Evolutionary conservation across 2,113 vertebrate genomes (phyloP).

Genomic region (Corythaeola cristata): DNA sequence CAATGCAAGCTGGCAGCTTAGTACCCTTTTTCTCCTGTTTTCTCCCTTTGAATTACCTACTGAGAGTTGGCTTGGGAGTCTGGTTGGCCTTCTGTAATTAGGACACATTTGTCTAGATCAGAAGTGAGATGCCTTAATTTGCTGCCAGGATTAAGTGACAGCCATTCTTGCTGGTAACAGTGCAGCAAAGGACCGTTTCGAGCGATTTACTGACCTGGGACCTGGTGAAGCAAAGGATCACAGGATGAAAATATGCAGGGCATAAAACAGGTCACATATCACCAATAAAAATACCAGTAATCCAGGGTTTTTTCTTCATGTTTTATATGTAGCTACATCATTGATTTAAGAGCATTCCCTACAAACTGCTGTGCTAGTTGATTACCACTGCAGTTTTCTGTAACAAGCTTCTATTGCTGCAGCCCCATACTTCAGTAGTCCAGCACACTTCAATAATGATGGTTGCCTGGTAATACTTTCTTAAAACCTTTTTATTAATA

Average conservation of each 20-base stretch:
- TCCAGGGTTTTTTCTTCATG: neutral
- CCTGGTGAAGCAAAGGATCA: neutral
- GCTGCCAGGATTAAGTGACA: neutral
- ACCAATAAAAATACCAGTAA: neutral
- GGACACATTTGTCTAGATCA: neutral
- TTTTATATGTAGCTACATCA: neutral
- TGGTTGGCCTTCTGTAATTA: neutral
- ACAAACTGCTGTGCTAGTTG: neutral
- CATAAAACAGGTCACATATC: neutral
- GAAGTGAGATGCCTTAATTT: neutral
- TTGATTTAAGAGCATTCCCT: neutral
- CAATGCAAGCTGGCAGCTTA: neutral
- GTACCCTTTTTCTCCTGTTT: neutral
- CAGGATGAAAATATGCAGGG: neutral
- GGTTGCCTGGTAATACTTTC: slow-evolving; percentile 10
- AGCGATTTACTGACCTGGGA: neutral
- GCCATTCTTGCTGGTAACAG: neutral
- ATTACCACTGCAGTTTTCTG: neutral
- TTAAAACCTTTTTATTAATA: slow-evolving; percentile 46
- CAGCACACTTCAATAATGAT: neutral
- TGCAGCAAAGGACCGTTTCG: neutral
- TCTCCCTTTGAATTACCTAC: neutral
- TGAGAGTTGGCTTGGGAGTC: neutral
- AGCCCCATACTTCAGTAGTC: neutral
- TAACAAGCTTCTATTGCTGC: neutral